Percentiles rank a stretch among this genome's conserved stretches.
Conservation (phyloP, 2,888 invertebrate genomes). For the Flexamia atlantica region DNA sequence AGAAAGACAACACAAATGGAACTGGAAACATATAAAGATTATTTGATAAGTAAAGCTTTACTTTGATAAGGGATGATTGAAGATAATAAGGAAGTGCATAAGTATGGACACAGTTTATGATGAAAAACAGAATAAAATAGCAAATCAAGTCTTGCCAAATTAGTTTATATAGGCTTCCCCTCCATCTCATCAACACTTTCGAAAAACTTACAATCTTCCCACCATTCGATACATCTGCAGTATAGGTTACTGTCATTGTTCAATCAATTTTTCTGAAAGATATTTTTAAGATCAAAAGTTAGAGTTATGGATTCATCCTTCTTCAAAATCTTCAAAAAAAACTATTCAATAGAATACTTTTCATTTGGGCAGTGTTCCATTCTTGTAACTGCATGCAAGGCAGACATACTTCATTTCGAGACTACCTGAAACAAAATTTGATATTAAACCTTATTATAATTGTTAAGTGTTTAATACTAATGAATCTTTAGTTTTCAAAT, state of each 20-base stretch:
- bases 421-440: neutral
- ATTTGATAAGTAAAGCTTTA: slow-evolving; percentile 9
- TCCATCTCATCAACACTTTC: slow-evolving; percentile 35
- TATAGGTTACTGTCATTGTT: slow-evolving; percentile 43
- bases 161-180: slow-evolving; percentile 40
- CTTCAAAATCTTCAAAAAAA: neutral
- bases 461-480: too few species aligned
- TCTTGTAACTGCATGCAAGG: neutral
- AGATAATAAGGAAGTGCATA: slow-evolving; percentile 2
- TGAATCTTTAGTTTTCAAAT: too few species aligned
- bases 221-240: slow-evolving; percentile 27
- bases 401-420: neutral
- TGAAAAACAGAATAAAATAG: neutral
- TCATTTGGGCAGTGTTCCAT: neutral
- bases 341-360: neutral
- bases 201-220: slow-evolving; percentile 27
- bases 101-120: slow-evolving; percentile 27
- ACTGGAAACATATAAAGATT: slow-evolving; percentile 43
- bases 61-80: neutral
- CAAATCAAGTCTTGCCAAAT: slow-evolving; percentile 46
- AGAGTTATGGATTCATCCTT: neutral
- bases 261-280: neutral
- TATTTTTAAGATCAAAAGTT: neutral
- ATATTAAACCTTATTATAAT: too few species aligned
- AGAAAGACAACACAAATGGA: slow-evolving; percentile 39